These are phyloP conservation scores for Potamarius usumacintae DNA, from an alignment of 2,113 vertebrate species.

Conservation along the genomic window DNA sequence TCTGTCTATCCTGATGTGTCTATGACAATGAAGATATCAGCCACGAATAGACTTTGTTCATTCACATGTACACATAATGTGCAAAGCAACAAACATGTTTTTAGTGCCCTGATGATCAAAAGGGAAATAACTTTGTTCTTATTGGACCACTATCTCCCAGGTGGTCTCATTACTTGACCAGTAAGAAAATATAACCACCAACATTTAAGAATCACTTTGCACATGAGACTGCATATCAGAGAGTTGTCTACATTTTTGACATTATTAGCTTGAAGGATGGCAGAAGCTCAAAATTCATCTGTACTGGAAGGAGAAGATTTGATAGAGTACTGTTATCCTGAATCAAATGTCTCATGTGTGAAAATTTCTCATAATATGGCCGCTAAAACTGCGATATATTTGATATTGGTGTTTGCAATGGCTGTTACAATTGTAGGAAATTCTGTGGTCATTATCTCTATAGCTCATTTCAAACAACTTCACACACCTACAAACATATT, in stretches of 20 bases:
- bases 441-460: too few species aligned
- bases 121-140: background rate
- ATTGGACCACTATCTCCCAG: conserved; percentile 8
- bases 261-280: background rate
- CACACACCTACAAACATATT: conserved; percentile 62
- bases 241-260: background rate
- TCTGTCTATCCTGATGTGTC: too few species aligned
- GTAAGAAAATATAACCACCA: background rate
- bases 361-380: conserved; percentile 32
- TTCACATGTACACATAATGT: too few species aligned
- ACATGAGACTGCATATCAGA: background rate
- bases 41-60: too few species aligned
- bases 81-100: too few species aligned
- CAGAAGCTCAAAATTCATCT: background rate
- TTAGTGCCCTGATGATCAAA: background rate
- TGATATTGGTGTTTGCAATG: background rate
- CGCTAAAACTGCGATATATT: background rate
- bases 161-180: background rate
- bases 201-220: background rate
- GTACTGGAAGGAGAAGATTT: background rate
- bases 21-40: too few species aligned
- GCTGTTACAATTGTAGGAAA: too few species aligned
- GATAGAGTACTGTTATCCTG: conserved; percentile 62
- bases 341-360: conserved; percentile 57
- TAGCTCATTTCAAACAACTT: conserved; percentile 10